Evolutionary conservation across 2,113 vertebrate genomes (phyloP).

Genomic region (Hydropotes inermis): DNA sequence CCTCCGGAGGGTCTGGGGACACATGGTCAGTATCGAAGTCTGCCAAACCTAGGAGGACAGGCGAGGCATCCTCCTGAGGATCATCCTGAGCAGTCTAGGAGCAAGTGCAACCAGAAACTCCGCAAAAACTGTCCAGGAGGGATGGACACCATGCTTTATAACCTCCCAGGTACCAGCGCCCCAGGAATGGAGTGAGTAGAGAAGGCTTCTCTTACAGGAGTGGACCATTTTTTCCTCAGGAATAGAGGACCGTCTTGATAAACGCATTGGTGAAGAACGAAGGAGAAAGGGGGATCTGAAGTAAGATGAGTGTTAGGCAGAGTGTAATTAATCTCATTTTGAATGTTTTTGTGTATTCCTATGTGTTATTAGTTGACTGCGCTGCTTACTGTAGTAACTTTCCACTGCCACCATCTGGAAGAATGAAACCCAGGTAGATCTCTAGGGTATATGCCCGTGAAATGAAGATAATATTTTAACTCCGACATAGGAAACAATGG

Average conservation of each 20-base stretch:
- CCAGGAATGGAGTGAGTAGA: neutral
- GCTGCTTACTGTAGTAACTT: neutral
- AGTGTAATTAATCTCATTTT: neutral
- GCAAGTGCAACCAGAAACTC: neutral
- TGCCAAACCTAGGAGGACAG: neutral
- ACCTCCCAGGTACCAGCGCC: neutral
- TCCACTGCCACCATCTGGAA: neutral
- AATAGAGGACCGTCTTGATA: neutral
- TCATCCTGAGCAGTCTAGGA: neutral
- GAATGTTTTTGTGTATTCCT: neutral
- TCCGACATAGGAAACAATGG: neutral
- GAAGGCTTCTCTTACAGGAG: neutral
- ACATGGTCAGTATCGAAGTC: neutral
- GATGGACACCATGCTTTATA: neutral
- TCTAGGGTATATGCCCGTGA: neutral
- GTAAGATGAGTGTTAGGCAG: neutral
- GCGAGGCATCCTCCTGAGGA: neutral
- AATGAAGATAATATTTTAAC: neutral
- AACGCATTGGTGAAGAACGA: neutral
- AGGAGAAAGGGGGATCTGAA: neutral
- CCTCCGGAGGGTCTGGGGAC: neutral
- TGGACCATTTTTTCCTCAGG: neutral
- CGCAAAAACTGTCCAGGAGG: neutral
- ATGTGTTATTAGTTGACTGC: neutral
- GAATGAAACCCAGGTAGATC: neutral